These are phyloP conservation scores for Melanostoma scalare DNA, from an alignment of 2,888 invertebrate genomes.

Conservation along the genomic window DNA sequence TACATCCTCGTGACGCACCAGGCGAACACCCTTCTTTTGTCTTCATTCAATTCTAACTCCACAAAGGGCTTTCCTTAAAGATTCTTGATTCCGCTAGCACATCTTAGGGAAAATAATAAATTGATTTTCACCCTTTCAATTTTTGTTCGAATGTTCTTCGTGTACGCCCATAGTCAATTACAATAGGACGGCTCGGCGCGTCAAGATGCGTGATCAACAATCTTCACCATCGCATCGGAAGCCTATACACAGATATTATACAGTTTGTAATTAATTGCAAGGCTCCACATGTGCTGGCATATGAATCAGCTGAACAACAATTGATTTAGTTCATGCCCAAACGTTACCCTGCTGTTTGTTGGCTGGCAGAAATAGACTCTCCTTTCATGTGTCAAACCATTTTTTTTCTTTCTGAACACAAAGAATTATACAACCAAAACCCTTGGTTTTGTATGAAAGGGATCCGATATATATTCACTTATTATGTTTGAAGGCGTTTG, in stretches of 20 bases:
- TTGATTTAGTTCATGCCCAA: slow-evolving; percentile 61
- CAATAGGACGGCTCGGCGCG: slow-evolving; percentile 31
- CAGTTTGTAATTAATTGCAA: slow-evolving; percentile 68
- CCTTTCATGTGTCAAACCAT: slow-evolving; percentile 55
- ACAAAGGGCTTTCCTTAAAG: slow-evolving; percentile 9
- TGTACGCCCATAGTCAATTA: slow-evolving; percentile 45
- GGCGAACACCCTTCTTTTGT: neutral
- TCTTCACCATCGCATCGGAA: slow-evolving; percentile 23
- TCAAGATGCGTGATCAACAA: slow-evolving; percentile 64
- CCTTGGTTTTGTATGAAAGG: slow-evolving; percentile 20
- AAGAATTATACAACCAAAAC: slow-evolving; percentile 23
- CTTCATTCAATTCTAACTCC: neutral
- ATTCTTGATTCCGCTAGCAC: slow-evolving; percentile 27
- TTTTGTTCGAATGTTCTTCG: slow-evolving; percentile 5
- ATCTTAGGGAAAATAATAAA: slow-evolving; percentile 48
- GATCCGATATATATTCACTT: slow-evolving; percentile 67
- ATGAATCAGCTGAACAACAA: slow-evolving; percentile 70
- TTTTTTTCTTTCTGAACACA: slow-evolving; percentile 26
- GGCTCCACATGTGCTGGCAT: slow-evolving; percentile 68
- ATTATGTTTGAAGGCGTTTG: slow-evolving; percentile 58
- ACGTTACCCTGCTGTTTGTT: neutral
- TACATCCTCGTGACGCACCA: slow-evolving; percentile 3
- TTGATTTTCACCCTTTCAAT: slow-evolving; percentile 29
- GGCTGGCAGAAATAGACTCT: slow-evolving; percentile 5
- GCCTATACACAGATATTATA: slow-evolving; percentile 9